Evolutionary conservation across 2,888 invertebrate species (phyloP), one percentile per base, ranked within the genome.

Genomic region (Acronicta psi): DNA sequence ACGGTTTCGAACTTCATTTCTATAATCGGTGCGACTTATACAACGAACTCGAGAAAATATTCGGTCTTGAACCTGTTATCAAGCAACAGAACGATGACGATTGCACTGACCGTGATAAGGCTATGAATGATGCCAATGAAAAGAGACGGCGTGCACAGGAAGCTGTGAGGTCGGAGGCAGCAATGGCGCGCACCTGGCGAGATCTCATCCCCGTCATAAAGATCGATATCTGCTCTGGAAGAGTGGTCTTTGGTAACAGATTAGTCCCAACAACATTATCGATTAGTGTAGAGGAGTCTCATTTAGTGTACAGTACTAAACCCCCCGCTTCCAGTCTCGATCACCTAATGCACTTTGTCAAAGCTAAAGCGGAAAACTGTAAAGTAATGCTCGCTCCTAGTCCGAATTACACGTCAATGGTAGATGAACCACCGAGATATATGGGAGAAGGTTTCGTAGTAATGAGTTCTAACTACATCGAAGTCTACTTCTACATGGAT

Each of bases 361-460:
- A 98, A 90, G 98, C 97, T 60, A 98, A 98, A 89, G 97, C 98
- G 7, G 99, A 99, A 88, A 99, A 99, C 91, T 97, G 99, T 67
- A 97, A 98, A 94, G 97, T 99, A 0, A 97, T 99, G 92, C 95
- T 99, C 68, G 98, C 98, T n/a, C 99, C 99, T 14, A 99, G 98
- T 92, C 98, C 98, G 2, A 98, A 98, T 83, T 99, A 99, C 88
- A 98, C 97, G 3, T 98, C 98, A 7, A 96, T 98, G 95, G 96
- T 97, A 6, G 99, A 99, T 89, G 98, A 98, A 80, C 99, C 99
- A 0, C 99, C 99, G 0, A 81, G 95, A 34, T 99, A 98, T 82
- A 99, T 99, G 99, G 99, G 99, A 5, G 99, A 99, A 92, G 99
- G 99, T 0, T 99, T 99, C 91, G 99, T 99, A 0, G 96, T 99